These are phyloP conservation scores for Brachymystax lenok DNA, from an alignment of 2,797 vertebrate species.

Conservation along the genomic window DNA sequence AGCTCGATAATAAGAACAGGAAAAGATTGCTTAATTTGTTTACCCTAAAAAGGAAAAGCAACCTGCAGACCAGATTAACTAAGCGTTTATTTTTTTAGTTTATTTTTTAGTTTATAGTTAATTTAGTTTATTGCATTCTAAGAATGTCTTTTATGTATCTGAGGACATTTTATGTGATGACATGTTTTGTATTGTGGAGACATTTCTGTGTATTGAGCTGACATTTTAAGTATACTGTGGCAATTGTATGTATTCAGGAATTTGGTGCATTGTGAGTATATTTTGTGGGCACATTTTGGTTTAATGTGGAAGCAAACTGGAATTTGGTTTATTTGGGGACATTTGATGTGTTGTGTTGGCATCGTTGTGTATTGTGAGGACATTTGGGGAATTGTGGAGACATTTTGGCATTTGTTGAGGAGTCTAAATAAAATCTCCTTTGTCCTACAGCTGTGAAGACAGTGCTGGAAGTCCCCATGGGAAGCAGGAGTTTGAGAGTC, in stretches of 20 bases:
- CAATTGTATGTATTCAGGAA: not conserved
- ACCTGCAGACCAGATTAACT: not conserved
- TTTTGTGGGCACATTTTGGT: too few species aligned
- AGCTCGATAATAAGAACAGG: not conserved
- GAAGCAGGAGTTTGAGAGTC: slow-evolving; percentile 87
- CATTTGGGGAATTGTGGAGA: not conserved
- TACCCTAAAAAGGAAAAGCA: not conserved
- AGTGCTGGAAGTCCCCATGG: slow-evolving; percentile 85
- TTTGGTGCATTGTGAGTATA: not conserved
- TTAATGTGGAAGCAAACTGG: too few species aligned
- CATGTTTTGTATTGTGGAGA: not conserved
- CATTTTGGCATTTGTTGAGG: not conserved
- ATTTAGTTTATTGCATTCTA: too few species aligned
- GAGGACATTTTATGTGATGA: too few species aligned
- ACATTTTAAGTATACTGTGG: not conserved
- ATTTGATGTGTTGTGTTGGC: not conserved
- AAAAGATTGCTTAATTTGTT: not conserved
- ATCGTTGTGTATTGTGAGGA: not conserved
- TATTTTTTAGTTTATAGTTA: too few species aligned
- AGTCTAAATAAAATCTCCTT: not conserved
- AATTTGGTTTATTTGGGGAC: too few species aligned
- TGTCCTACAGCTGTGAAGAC: slow-evolving; percentile 82
- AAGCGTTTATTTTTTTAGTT: too few species aligned
- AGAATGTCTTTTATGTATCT: too few species aligned
- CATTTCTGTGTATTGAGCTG: not conserved